Conservation (phyloP, 30 jellyfish, hydroid and myxozoan genomes). For the Aurelia sp. region DNA sequence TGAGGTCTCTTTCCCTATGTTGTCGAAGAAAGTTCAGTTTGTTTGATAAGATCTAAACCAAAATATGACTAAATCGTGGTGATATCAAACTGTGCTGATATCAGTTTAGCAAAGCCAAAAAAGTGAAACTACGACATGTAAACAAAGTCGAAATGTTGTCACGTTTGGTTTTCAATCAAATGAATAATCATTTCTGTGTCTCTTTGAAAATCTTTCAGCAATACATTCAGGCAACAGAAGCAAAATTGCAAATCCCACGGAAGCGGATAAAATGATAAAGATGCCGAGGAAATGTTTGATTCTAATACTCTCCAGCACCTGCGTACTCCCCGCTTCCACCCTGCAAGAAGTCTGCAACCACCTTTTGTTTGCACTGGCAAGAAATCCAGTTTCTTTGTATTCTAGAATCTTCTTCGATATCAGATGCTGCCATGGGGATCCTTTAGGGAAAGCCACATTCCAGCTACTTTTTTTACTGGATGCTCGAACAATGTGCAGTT, state of each 20-base stretch:
- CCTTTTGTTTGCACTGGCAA: neutral
- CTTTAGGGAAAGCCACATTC: conserved; percentile 24
- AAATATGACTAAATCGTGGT: no score
- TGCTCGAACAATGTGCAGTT: conserved; percentile 1
- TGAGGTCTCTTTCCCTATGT: no score
- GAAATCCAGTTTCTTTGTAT: conserved; percentile 22
- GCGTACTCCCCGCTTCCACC: neutral
- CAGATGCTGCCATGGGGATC: conserved; percentile 40
- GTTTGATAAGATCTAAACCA: no score
- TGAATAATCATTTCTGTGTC: no score
- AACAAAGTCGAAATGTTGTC: no score
- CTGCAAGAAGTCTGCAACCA: conserved; percentile 36
- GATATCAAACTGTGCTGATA: no score
- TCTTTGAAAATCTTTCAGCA: no score
- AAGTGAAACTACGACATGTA: no score
- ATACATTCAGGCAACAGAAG: conserved; percentile 12
- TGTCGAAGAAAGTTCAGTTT: no score
- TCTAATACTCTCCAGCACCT: neutral
- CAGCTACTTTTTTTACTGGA: conserved; percentile 14
- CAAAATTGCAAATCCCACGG: neutral
- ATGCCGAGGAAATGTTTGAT: conserved; percentile 12
- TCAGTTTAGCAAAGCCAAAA: no score
- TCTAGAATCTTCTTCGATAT: conserved; percentile 36
- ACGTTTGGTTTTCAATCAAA: no score
- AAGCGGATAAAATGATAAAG: neutral